A percentile compares a stretch with the other conserved stretches of the same genome.
Conservation (phyloP, 2,797 vertebrate species). For the Paramormyrops hopkinsi region DNA sequence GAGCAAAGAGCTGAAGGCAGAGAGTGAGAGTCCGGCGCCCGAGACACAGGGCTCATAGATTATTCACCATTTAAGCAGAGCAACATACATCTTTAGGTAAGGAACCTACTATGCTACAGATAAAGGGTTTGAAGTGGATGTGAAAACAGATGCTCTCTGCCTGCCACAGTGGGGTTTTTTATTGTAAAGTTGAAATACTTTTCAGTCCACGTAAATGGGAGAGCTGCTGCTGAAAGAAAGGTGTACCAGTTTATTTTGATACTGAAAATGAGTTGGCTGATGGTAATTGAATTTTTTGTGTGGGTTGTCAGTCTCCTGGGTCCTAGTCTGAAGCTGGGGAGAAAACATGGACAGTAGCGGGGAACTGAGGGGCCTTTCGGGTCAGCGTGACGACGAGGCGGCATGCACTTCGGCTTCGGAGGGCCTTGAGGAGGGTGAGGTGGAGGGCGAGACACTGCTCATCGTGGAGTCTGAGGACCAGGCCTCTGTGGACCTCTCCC, state of each 20-base stretch:
- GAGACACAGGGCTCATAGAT: not conserved
- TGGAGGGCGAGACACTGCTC: conserved; percentile 90
- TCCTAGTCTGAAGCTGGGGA: not conserved
- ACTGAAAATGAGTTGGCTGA: not conserved
- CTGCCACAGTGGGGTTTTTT: not conserved
- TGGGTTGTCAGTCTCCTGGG: not conserved
- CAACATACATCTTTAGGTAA: not conserved
- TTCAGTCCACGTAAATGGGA: not conserved
- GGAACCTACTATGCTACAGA: not conserved
- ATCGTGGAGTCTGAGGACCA: conserved; percentile 94
- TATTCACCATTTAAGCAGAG: not conserved
- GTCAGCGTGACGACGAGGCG: conserved; percentile 73
- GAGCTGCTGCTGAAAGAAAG: not conserved
- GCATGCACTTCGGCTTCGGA: conserved; percentile 82
- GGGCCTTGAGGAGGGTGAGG: conserved; percentile 91
- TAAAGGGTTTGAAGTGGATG: not conserved
- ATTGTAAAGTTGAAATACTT: not conserved
- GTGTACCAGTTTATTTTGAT: not conserved
- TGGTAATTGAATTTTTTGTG: not conserved
- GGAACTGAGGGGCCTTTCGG: conserved; percentile 61
- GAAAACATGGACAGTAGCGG: conserved; percentile 55
- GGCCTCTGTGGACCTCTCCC: conserved; percentile 88
- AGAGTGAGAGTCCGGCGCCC: not conserved
- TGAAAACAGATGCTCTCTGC: not conserved
- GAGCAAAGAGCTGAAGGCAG: not conserved